phyloP scores from a whole-genome alignment of 2,888 invertebrate species.

The Lasioglossum figueresi region DNA sequence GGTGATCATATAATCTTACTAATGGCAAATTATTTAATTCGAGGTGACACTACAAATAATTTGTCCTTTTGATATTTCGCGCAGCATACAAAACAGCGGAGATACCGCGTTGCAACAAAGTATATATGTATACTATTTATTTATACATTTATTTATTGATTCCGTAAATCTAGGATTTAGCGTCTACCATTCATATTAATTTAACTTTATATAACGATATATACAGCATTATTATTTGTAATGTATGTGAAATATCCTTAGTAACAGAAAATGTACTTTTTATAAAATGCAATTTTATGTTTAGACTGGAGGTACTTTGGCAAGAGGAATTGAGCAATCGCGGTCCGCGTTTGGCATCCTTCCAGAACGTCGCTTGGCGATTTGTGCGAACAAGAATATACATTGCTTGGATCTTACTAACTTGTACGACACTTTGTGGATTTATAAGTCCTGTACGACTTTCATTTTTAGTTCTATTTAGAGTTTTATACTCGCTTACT shows the following conservation, averaged over 20 bases:
- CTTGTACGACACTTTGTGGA: conserved; percentile 82
- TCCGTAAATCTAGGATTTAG: too few relatives aligned
- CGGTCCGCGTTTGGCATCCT: conserved; percentile 84
- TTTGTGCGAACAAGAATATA: conserved; percentile 84
- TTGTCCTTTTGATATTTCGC: too few relatives aligned
- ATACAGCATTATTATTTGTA: too few relatives aligned
- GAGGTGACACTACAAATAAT: too few relatives aligned
- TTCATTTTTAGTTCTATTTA: neutral
- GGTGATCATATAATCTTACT: too few relatives aligned
- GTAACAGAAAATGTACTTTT: neutral
- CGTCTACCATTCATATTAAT: too few relatives aligned
- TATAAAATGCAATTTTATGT: conserved; percentile 35
- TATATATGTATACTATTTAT: too few relatives aligned
- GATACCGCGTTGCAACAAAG: too few relatives aligned
- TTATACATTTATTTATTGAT: too few relatives aligned
- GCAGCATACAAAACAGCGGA: too few relatives aligned
- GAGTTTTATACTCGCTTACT: neutral
- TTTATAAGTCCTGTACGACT: conserved; percentile 85
- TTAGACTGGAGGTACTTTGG: conserved; percentile 85
- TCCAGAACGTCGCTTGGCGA: conserved; percentile 84
- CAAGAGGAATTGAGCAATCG: conserved; percentile 84
- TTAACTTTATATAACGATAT: too few relatives aligned
- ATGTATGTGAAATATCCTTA: neutral
- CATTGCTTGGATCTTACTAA: conserved; percentile 82
- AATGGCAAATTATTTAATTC: too few relatives aligned